Percentiles rank a stretch among this genome's conserved stretches.
Conservation (phyloP, 2,888 invertebrate species). For the Agrilus mali region DNA sequence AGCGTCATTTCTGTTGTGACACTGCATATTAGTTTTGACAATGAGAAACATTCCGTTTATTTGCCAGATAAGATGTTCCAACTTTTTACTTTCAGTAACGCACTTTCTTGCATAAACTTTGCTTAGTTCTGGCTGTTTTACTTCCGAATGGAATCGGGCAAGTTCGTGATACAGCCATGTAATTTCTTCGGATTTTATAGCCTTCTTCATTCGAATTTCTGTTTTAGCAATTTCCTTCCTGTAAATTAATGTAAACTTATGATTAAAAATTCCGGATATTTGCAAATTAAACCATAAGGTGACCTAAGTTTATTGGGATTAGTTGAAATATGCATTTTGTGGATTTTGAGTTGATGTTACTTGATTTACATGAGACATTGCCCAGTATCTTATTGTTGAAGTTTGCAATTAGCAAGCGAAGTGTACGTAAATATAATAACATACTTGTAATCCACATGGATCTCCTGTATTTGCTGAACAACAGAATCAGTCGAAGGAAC, state of each 20-base stretch:
- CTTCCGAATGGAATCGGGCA: slow-evolving; percentile 29
- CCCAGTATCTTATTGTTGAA: too few species aligned
- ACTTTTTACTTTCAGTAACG: slow-evolving; percentile 25
- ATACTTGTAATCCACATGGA: slow-evolving; percentile 26
- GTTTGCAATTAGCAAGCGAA: too few species aligned
- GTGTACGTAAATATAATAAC: slow-evolving; percentile 1
- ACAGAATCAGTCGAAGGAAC: slow-evolving; percentile 30
- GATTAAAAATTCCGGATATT: too few species aligned
- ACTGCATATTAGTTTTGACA: slow-evolving; percentile 32
- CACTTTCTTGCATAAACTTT: slow-evolving; percentile 30
- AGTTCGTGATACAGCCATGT: slow-evolving; percentile 38
- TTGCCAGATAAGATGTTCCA: slow-evolving; percentile 30
- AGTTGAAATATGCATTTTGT: too few species aligned
- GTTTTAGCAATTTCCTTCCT: slow-evolving; percentile 23
- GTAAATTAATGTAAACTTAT: background rate
- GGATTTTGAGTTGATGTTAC: background rate
- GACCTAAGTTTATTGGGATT: too few species aligned
- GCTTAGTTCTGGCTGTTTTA: slow-evolving; percentile 33
- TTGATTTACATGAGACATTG: background rate
- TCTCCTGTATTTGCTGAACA: slow-evolving; percentile 23
- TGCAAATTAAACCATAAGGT: too few species aligned
- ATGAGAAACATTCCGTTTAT: slow-evolving; percentile 34
- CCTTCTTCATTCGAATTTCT: slow-evolving; percentile 22
- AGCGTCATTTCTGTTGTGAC: slow-evolving; percentile 37
- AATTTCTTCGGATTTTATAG: slow-evolving; percentile 29